Conservation (phyloP, 2,888 invertebrate genomes). For the Scaeva pyrastri region DNA sequence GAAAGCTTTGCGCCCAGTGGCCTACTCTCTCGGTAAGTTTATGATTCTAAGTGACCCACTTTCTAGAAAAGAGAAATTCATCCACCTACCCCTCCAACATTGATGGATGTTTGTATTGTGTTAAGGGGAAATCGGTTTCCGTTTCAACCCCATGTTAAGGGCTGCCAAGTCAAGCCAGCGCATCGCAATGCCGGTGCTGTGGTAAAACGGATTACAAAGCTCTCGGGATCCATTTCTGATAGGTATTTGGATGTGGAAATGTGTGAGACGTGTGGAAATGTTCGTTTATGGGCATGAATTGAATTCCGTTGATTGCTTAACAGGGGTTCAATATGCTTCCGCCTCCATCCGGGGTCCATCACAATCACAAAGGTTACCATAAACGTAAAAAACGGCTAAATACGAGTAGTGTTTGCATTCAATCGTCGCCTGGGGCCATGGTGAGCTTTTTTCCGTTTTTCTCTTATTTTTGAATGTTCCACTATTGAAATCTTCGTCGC, state of each 20-base stretch:
- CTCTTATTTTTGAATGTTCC: background rate
- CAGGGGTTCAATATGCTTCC: conserved; percentile 68
- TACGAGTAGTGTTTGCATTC: conserved; percentile 58
- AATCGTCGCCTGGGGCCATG: conserved; percentile 46
- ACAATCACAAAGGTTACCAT: conserved; percentile 61
- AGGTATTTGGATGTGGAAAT: conserved; percentile 23
- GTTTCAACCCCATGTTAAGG: conserved; percentile 22
- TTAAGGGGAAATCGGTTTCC: conserved; percentile 16
- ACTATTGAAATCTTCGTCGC: background rate
- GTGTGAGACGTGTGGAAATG: conserved; percentile 56
- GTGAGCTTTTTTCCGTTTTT: conserved; percentile 40
- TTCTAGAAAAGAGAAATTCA: conserved; percentile 49
- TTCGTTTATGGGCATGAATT: conserved; percentile 67
- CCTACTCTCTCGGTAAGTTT: conserved; percentile 48
- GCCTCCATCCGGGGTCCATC: conserved; percentile 60
- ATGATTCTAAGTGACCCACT: conserved; percentile 58
- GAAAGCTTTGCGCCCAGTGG: conserved; percentile 59
- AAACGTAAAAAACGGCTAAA: conserved; percentile 39
- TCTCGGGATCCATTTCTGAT: conserved; percentile 62
- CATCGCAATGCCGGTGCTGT: conserved; percentile 1
- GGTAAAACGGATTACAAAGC: conserved; percentile 62
- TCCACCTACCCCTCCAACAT: background rate
- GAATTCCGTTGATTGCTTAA: conserved; percentile 73
- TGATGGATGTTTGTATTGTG: conserved; percentile 35
- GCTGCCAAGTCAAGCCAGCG: conserved; percentile 13